Base-by-base conservation (phyloP, 2,888 invertebrate species). In the Saturnia japonica region DNA sequence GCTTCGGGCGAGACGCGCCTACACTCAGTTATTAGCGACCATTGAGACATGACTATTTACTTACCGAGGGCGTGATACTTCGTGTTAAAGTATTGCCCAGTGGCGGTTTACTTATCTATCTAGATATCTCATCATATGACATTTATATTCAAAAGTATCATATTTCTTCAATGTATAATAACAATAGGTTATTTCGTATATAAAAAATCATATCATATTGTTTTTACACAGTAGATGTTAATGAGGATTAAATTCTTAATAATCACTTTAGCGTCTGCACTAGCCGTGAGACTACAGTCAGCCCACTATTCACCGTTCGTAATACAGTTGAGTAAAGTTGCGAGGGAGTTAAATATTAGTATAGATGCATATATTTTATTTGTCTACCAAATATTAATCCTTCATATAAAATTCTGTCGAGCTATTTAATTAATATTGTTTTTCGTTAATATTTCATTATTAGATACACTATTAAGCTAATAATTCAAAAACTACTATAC, bases 11-110 rank as follows among this genome's bases (percentile, higher is more conserved):
- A 82, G 75, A 78, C 80, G 85, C 83, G 89, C 89, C 90, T 89
- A 88, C 85, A 80, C 83, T 82, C 88, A 85, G 87, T 91, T 91
- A 93, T 91, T 89, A 90, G 87, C 87, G 89, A 82, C 84, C 84
- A 89, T 87, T 86, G 87, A 87, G 86, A 93, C 93, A 93, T 79
- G 91, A 90, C 85, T 93, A 93, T 91, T 92, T 93, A 93, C 93
- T 93, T 90, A 93, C 80, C 76, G 79, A 77, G 84, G 77, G 80
- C 80, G 76, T 76, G 78, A 77, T 80, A 81, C 80, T 73, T 76
- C 82, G 75, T 80, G 81, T 82, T 73, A 77, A 78, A 77, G 83
- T 81, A 79, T 80, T 81, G 81, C 85, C 87, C 83, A 80, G 72
- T 80, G 85, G 85, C 82, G 80, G 75, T 87, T 85, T 64, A 40